Evolutionary conservation across 2,888 invertebrate genomes (phyloP), one percentile per base, ranked within the genome.

Genomic region (Cepaea hortensis): DNA sequence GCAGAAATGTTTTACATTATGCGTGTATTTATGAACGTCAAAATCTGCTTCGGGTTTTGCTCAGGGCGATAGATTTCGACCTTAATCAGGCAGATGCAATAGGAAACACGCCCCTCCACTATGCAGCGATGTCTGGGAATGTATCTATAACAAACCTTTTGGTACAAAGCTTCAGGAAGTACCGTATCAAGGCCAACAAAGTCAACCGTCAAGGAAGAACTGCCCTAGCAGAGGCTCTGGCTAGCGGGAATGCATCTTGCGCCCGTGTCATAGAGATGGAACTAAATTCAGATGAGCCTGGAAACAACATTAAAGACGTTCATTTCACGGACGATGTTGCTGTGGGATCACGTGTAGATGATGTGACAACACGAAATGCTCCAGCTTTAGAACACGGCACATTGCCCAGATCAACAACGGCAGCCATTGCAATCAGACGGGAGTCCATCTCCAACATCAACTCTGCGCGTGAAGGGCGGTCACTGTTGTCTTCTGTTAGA

Each of bases 41-140:
- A 20, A 89, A 91, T 35, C 89, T 94, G 81, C 90, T 92, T 0
- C 89, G 88, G 48, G 91, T 93, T 46, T 90, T 92, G 62, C 90
- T 94, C 13, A 90, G 90, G 73, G 93, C 94, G 9, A 91, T 92
- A n/a, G 94, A 94, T 88, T 94, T 93, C 87, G 91, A 93, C 88
- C 86, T 94, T 13, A 91, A 91, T 80, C 91, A 91, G 80, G 87
- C 87, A 3, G 94, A 94, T 87, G 90, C 88, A 87, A 87, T 89
- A 68, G 94, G 94, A 9, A 94, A 94, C 88, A 93, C 94, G 1
- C 92, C 93, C 0, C 90, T 94, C 46, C 94, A 94, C 88, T 94
- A 93, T 85, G 93, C 93, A 2, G 93, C 91, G 3, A 88, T 89
- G 79, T 85, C 90, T 0, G 93, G 93, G 23, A 92, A 93, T 87